phyloP scores from a whole-genome alignment of 2,888 invertebrate genomes.

The Coelopa pilipes region DNA sequence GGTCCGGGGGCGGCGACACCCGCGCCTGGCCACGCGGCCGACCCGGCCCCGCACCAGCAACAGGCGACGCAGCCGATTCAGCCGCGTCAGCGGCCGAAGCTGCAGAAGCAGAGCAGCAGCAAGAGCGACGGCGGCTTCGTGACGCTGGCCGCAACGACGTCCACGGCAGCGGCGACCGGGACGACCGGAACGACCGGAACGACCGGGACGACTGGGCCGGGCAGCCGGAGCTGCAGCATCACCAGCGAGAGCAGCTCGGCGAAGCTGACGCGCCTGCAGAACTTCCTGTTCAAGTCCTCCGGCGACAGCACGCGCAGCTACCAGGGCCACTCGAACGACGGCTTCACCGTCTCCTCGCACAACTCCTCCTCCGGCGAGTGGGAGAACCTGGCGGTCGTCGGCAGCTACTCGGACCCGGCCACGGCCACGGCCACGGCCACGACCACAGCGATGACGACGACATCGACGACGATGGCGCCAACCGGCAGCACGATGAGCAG shows the following conservation, averaged over 20 bases:
- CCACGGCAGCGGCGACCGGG: conserved; percentile 6
- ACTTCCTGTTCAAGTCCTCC: conserved; percentile 64
- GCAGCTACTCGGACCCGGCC: conserved; percentile 12
- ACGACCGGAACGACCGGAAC: conserved; percentile 21
- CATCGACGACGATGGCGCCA: conserved; percentile 24
- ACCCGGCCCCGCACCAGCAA: not conserved
- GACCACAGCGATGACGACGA: not conserved
- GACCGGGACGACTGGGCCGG: conserved; percentile 33
- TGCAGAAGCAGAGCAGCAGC: conserved; percentile 50
- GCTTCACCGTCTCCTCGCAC: conserved; percentile 59
- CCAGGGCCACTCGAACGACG: conserved; percentile 61
- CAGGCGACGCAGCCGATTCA: no score
- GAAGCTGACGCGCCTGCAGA: conserved; percentile 59
- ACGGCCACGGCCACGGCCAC: not conserved
- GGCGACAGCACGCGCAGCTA: conserved; percentile 58
- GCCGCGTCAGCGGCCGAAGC: conserved; percentile 18
- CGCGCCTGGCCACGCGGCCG: not conserved
- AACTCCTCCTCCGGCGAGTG: conserved; percentile 62
- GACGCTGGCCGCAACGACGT: conserved; percentile 10
- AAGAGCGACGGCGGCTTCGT: conserved; percentile 46
- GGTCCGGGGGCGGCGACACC: conserved; percentile 20
- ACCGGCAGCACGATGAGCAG: conserved; percentile 11
- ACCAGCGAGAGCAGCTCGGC: conserved; percentile 59
- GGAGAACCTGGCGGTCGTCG: conserved; percentile 53
- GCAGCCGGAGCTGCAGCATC: conserved; percentile 59